These are phyloP conservation scores for Fringilla coelebs DNA, from an alignment of 2,797 vertebrate genomes.

Conservation along the genomic window DNA sequence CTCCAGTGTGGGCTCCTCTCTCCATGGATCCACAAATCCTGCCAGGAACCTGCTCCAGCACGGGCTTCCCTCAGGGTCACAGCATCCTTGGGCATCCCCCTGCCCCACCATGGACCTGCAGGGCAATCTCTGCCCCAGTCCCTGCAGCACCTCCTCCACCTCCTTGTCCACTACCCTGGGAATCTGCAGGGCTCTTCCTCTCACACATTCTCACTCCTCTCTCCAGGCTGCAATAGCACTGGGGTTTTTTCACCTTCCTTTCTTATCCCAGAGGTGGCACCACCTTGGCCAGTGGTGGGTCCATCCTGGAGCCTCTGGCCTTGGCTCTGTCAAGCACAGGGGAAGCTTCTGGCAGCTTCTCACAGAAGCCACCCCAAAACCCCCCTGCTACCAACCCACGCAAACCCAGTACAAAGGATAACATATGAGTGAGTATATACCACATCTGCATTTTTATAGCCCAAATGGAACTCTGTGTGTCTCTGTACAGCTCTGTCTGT, in stretches of 20 bases:
- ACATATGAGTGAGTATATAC: not conserved
- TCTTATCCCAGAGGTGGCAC: not conserved
- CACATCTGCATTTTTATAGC: conserved; percentile 7
- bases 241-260: not conserved
- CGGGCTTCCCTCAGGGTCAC: not conserved
- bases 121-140: not conserved
- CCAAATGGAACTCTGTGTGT: not conserved
- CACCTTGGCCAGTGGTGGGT: not conserved
- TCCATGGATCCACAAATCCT: not conserved
- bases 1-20: not conserved
- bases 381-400: rapidly evolving
- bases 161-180: not conserved
- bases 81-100: not conserved
- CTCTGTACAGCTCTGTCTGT: not conserved
- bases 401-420: not conserved
- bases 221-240: not conserved
- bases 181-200: not conserved
- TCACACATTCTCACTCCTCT: not conserved
- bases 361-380: not conserved
- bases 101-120: not conserved
- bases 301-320: not conserved
- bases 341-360: not conserved
- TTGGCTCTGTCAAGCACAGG: not conserved
- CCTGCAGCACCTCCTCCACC: not conserved
- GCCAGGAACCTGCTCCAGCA: not conserved